A percentile compares a stretch with the other conserved stretches of the same genome.
phyloP scores from a whole-genome alignment of 2,113 vertebrate genomes.

The Cyprinodon brontotheroides region DNA sequence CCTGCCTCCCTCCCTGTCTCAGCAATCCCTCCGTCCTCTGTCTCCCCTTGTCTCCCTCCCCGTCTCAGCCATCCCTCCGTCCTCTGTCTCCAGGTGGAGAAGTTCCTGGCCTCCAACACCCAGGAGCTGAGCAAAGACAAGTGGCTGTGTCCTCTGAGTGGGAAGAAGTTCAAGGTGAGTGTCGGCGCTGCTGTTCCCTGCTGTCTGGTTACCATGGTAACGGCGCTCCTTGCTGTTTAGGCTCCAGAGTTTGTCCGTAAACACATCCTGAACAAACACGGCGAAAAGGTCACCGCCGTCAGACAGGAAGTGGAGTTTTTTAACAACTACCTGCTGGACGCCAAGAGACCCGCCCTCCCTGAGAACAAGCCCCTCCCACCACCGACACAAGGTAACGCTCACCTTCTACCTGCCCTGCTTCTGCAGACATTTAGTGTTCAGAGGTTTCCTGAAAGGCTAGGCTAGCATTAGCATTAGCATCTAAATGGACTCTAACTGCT shows the following conservation, averaged over 20 bases:
- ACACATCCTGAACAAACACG: slow-evolving; percentile 93
- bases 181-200: neutral
- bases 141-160: slow-evolving; percentile 92
- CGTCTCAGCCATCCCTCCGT: too few relatives aligned
- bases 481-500: neutral
- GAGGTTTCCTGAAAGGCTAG: neutral
- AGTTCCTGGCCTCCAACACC: slow-evolving; percentile 88
- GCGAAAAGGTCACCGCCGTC: slow-evolving; percentile 88
- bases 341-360: slow-evolving; percentile 86
- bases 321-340: slow-evolving; percentile 90
- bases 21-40: too few relatives aligned
- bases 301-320: slow-evolving; percentile 91
- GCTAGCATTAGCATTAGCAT: too few relatives aligned
- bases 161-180: slow-evolving; percentile 90
- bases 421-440: neutral
- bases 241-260: slow-evolving; percentile 96
- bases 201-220: slow-evolving; percentile 8
- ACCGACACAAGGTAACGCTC: slow-evolving; percentile 77
- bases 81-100: slow-evolving; percentile 81
- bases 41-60: too few relatives aligned
- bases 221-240: slow-evolving; percentile 53
- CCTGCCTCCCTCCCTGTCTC: too few relatives aligned
- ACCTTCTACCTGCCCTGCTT: too few relatives aligned
- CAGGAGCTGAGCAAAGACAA: slow-evolving; percentile 95
- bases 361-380: slow-evolving; percentile 88